Evolutionary conservation across 2,888 invertebrate genomes (phyloP), one percentile per base, ranked within the genome.

Genomic region (Ornithoptera alexandrae): DNA sequence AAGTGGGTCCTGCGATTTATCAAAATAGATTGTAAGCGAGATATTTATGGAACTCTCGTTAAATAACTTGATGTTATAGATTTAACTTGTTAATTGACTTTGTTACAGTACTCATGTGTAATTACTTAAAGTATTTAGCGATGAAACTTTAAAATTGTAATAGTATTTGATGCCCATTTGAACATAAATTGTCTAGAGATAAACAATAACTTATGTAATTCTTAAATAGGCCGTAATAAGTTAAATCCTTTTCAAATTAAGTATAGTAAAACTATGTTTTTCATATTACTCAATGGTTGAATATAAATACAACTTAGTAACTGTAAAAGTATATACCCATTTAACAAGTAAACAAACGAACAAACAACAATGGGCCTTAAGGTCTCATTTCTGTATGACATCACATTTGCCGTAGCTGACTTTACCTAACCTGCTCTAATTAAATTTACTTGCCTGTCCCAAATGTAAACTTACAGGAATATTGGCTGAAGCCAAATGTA

Each of bases 1-100:
- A 68, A 60, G 59, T 64, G 36, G 63, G 12, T 68, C 18, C 30
- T 59, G 59, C 36, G 22, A 64, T 68, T 63, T 58, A 64, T 68
- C 59, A 64, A 59, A 68, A 68, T 62, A 62, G 50, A 62, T 67
- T 56, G 56, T 56, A 39, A 7, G 39, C 36, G 18, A 56, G 24
- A 8, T 56, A 67, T 62, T 56, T 24, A 42, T 67, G 50, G 18
- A 7, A 42, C 22, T 65, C 10, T 24, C 10, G 12, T 22, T 58
- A 20, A 58, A 24, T 22, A 58, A 58, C n/a, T 53, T 53, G 6
- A 53, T n/a, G 0, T 30, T 30, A 30, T 53, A n/a, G 53, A 53
- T n/a, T 53, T 53, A n/a, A 53, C n/a, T 53, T 53, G 7, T 2
- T 3, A 53, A 53, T 53, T 53, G 6, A n/a, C 53, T 53, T 18